Percentiles rank a stretch among this genome's conserved stretches.
Evolutionary conservation across 2,888 invertebrate species (phyloP).

Genomic region (Sicus ferrugineus): DNA sequence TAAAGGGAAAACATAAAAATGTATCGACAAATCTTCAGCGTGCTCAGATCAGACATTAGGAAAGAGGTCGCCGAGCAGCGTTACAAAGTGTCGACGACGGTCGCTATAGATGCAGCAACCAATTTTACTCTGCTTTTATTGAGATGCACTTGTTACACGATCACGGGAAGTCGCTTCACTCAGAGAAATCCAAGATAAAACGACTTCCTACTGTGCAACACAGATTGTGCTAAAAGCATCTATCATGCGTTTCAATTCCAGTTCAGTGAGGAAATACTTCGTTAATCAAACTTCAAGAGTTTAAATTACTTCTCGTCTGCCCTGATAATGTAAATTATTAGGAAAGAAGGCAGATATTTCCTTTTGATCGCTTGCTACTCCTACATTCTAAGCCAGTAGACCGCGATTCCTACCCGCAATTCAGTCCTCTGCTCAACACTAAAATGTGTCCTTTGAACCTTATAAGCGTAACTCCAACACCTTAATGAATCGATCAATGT

Average conservation of each 20-base stretch:
- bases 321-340: too few species aligned
- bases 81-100: slow-evolving; percentile 66
- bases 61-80: slow-evolving; percentile 83
- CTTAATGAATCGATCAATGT: too few species aligned
- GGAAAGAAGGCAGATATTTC: too few species aligned
- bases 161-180: slow-evolving; percentile 46
- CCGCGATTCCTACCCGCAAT: too few species aligned
- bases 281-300: neutral
- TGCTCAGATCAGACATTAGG: slow-evolving; percentile 77
- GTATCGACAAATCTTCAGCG: slow-evolving; percentile 65
- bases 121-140: slow-evolving; percentile 71
- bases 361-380: too few species aligned
- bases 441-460: too few species aligned
- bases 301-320: neutral
- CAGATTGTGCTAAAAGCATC: slow-evolving; percentile 63
- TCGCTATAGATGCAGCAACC: slow-evolving; percentile 17
- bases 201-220: slow-evolving; percentile 54
- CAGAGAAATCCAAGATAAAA: slow-evolving; percentile 40
- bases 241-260: neutral
- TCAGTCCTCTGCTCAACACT: too few species aligned
- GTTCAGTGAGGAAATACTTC: neutral
- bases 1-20: too few species aligned
- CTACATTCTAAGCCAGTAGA: too few species aligned
- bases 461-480: too few species aligned
- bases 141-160: slow-evolving; percentile 69